Evolutionary conservation across 1,140 invertebrate genomes (phyloP).

Genomic region (Mactra quadrangularis): DNA sequence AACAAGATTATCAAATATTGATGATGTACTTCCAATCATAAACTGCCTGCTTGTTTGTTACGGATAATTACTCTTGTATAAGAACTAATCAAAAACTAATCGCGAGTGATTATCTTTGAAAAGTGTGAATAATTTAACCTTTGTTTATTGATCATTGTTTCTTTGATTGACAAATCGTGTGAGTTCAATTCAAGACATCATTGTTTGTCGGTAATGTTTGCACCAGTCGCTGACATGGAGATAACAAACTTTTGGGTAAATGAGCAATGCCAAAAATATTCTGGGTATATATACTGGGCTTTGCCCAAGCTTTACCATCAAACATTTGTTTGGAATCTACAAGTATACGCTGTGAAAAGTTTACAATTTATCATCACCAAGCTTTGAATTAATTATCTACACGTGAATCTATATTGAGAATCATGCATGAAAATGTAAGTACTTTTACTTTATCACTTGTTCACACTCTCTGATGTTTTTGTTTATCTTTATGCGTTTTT

Average conservation of each 20-base stretch:
- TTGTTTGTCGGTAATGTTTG: slow-evolving; percentile 33
- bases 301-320: slow-evolving; percentile 15
- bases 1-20: slow-evolving; percentile 9
- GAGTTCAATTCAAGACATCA: slow-evolving; percentile 19
- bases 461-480: neutral
- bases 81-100: neutral
- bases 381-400: neutral
- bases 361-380: too few species aligned
- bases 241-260: neutral
- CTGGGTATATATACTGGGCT: slow-evolving; percentile 10
- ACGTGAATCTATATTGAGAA: neutral
- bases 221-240: neutral
- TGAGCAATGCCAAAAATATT: slow-evolving; percentile 12
- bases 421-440: slow-evolving; percentile 54
- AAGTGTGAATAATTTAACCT: slow-evolving; percentile 35
- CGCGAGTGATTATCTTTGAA: slow-evolving; percentile 22
- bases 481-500: too few species aligned
- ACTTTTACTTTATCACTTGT: neutral
- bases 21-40: slow-evolving; percentile 16
- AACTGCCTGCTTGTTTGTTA: neutral
- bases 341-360: too few species aligned
- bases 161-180: slow-evolving; percentile 29
- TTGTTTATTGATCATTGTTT: neutral
- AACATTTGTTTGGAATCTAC: neutral
- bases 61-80: slow-evolving; percentile 26